Base-by-base conservation (phyloP, 2,113 vertebrate species). In the Astatoreochromis straeleni region DNA sequence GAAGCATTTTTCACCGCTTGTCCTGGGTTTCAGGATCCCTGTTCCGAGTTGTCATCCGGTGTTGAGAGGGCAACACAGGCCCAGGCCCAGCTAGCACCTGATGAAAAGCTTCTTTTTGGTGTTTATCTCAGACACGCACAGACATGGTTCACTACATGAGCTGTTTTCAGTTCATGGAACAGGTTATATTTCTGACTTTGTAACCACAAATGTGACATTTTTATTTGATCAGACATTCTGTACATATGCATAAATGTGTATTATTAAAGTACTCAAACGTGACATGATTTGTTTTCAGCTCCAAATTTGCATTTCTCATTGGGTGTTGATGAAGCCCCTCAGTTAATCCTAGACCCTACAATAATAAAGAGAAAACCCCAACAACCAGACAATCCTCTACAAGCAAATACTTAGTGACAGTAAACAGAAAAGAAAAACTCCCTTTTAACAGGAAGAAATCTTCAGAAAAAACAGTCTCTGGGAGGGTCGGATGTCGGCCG, bases 1-100 rank as follows among this genome's bases (percentile, higher is more conserved):
- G 89, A 89, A 40, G 78, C 10, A 38, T 88, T 87, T 91, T 94
- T 94, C 89, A 91, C 60, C 53, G 1, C 84, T 40, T 90, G 80
- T 90, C 85, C 92, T 81, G 54, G 85, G 87, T 91, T 95, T 92
- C 84, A 91, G 89, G 87, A 89, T 90, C 81, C 70, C 29, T 42
- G 83, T 78, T 88, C 81, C 80, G 93, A 93, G 92, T 93, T 90
- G 85, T 86, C 92, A 93, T 95, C 89, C 84, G 75, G 89, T 92
- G 92, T 91, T 94, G 92, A 95, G 80, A 90, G 90, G 73, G 58
- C 13, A 21, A 58, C 73, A 45, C 78, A 21, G 85, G 31, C 75
- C 12, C 65, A 40, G 88, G 85, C 45, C 60, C 82, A 80, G 83
- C 78, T 2, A 82, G 19, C 58, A 88, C 40, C 87, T 60, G 87